Percentiles rank a stretch among this genome's conserved stretches.
Conservation (phyloP, 2,113 vertebrate genomes). For the human region GRCh38 chr14:58963001-58963500, state of each 20-base stretch:
- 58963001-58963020: neutral
- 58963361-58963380: slow-evolving; percentile 1
- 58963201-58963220: neutral
- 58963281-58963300: neutral
- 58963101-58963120: neutral
- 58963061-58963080: neutral
- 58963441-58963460: neutral
- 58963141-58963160: slow-evolving; percentile 11
- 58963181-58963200: slow-evolving; percentile 1
- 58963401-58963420: neutral
- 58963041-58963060: neutral
- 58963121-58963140: neutral
- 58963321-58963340: neutral
- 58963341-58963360: slow-evolving; percentile 24
- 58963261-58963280: neutral
- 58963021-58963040: neutral
- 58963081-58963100: neutral
- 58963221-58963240: neutral
- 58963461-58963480: neutral
- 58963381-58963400: neutral
- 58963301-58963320: neutral
- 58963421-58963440: neutral
- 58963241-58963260: slow-evolving; percentile 25
- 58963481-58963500: neutral
- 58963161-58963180: neutral